A percentile compares a stretch with the other conserved stretches of the same genome.
Conservation (phyloP, 2,888 invertebrate genomes). For the Athalia rosae region DNA sequence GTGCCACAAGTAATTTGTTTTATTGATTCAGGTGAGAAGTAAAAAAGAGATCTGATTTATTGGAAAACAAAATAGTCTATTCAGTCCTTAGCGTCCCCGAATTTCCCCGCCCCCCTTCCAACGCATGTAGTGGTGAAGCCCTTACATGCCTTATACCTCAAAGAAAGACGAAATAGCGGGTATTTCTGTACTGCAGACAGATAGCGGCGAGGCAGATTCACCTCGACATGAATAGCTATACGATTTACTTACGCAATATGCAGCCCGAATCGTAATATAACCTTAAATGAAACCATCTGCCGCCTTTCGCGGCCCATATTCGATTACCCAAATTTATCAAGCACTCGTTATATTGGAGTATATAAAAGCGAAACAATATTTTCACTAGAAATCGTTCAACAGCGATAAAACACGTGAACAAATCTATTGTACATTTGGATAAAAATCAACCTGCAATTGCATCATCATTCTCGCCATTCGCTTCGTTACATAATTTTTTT, state of each 20-base stretch:
- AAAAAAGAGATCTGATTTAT: too few species aligned
- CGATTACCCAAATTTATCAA: not conserved
- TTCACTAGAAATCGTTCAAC: too few species aligned
- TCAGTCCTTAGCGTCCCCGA: too few species aligned
- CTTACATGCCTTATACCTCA: too few species aligned
- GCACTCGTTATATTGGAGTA: not conserved
- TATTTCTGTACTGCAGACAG: conserved; percentile 2
- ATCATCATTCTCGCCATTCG: not conserved
- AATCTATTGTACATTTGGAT: not conserved
- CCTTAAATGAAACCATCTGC: conserved; percentile 25
- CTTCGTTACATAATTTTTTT: not conserved
- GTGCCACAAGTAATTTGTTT: too few species aligned
- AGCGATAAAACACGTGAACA: not conserved
- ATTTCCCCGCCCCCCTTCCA: too few species aligned
- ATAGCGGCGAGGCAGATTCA: conserved; percentile 18
- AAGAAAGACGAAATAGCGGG: conserved; percentile 26
- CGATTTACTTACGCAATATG: conserved; percentile 25
- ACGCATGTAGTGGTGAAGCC: too few species aligned
- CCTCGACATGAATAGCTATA: conserved; percentile 30
- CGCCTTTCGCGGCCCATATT: not conserved
- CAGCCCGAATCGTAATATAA: conserved; percentile 12
- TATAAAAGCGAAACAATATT: not conserved
- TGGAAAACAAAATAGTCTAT: too few species aligned
- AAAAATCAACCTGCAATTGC: not conserved
- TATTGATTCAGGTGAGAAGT: too few species aligned